These are phyloP conservation scores for Euschistus heros DNA, from an alignment of 1,140 invertebrate genomes.

Conservation along the genomic window DNA sequence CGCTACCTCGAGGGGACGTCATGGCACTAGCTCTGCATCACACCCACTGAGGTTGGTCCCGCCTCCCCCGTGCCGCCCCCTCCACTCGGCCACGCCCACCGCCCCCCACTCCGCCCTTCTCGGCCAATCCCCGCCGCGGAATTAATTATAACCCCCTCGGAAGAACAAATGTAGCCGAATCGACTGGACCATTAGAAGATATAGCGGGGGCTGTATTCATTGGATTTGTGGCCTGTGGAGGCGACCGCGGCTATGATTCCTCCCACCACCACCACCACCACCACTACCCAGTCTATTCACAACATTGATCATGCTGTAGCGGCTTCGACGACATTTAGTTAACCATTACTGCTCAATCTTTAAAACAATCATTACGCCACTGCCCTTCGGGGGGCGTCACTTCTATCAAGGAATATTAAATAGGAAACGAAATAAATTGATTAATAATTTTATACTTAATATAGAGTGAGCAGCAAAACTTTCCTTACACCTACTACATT, in stretches of 20 bases:
- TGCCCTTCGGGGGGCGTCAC: too few species aligned
- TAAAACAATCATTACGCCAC: too few species aligned
- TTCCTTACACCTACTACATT: too few species aligned
- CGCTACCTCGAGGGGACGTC: conserved; percentile 13
- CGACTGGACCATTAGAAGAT: background rate
- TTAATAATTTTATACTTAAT: too few species aligned
- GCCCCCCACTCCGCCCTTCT: background rate
- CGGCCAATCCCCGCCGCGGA: background rate
- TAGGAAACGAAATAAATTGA: too few species aligned
- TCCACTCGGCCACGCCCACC: background rate
- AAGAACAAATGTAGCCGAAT: too few species aligned
- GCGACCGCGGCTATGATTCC: background rate
- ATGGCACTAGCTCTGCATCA: background rate
- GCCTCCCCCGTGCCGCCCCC: background rate
- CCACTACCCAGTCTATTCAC: background rate
- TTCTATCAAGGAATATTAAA: too few species aligned
- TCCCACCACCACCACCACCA: background rate
- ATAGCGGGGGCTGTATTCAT: background rate
- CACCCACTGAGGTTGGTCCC: background rate
- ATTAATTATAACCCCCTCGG: conserved; percentile 9
- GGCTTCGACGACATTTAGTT: background rate
- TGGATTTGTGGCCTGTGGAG: background rate
- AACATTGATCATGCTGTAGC: background rate
- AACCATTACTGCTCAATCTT: too few species aligned
- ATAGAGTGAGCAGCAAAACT: too few species aligned